A percentile compares a stretch with the other conserved stretches of the same genome.
phyloP scores from a whole-genome alignment of 37 sponge, comb jelly and placozoan genomes.

The Hexactinellida sp. region DNA sequence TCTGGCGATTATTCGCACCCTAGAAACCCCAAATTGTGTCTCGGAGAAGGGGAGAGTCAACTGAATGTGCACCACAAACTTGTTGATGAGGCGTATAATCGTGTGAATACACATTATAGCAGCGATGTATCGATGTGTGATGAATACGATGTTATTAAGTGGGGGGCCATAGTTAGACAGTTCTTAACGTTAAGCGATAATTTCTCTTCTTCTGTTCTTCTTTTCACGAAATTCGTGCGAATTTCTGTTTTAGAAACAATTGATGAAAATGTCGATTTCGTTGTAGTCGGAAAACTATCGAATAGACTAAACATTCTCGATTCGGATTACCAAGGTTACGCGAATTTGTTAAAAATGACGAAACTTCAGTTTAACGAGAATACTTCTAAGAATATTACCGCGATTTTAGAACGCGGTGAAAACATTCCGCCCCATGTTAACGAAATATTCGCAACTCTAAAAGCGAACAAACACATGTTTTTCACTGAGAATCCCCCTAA shows the following conservation, averaged over 20 bases:
- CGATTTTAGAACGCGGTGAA: neutral
- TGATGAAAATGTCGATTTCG: neutral
- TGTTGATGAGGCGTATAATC: neutral
- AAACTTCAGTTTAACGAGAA: neutral
- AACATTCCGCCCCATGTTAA: neutral
- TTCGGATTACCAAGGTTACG: neutral
- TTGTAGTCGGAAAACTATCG: neutral
- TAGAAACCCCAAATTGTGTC: neutral
- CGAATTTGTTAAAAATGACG: neutral
- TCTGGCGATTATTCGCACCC: conserved; percentile 3
- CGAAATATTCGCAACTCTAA: neutral
- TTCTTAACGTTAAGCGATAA: neutral
- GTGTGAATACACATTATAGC: neutral
- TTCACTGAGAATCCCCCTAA: neutral
- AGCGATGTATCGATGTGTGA: neutral
- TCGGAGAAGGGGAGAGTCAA: conserved; percentile 1
- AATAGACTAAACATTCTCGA: neutral
- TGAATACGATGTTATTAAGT: neutral
- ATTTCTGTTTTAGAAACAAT: neutral
- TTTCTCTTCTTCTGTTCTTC: neutral
- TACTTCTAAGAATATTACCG: neutral
- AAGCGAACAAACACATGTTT: conserved; percentile 1
- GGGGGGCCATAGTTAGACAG: neutral
- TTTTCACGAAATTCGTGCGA: neutral
- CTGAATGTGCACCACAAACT: neutral